Evolutionary conservation across 2,797 vertebrate genomes (phyloP).

Genomic region (Onychomys torridus): DNA sequence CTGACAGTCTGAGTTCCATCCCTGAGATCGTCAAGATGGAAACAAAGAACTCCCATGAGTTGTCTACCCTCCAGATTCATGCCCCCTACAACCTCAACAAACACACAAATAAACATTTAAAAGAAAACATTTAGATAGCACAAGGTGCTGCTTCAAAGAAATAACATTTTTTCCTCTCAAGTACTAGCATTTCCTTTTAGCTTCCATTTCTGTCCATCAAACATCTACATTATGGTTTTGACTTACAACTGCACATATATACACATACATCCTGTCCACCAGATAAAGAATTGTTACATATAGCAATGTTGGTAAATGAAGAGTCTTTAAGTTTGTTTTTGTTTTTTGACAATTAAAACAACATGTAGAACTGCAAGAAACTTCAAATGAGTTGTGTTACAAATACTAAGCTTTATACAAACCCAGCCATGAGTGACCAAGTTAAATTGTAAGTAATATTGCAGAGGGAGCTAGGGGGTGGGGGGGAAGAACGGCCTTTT

Average conservation of each 20-base stretch:
- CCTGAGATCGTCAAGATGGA: not conserved
- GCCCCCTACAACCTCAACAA: not conserved
- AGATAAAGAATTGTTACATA: not conserved
- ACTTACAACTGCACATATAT: conserved; percentile 3
- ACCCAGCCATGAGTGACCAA: not conserved
- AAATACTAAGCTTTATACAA: not conserved
- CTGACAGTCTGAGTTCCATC: not conserved
- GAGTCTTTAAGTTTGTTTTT: not conserved
- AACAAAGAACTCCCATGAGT: not conserved
- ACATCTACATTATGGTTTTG: conserved; percentile 7
- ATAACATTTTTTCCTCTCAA: not conserved
- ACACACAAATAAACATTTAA: not conserved
- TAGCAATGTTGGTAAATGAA: not conserved
- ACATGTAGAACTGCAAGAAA: conserved; percentile 33
- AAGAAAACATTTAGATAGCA: conserved; percentile 10
- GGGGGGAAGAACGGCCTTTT: not conserved
- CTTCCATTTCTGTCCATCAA: not conserved
- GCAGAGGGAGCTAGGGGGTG: not conserved
- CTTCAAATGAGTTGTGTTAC: not conserved
- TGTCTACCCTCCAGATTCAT: not conserved
- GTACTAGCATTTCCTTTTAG: not conserved
- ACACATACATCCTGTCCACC: not conserved
- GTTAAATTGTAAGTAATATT: not conserved
- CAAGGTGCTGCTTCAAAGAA: not conserved
- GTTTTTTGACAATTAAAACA: not conserved